Evolutionary conservation across 2,888 invertebrate genomes (phyloP), one percentile per base, ranked within the genome.

Genomic region (Scaptomyza parva): DNA sequence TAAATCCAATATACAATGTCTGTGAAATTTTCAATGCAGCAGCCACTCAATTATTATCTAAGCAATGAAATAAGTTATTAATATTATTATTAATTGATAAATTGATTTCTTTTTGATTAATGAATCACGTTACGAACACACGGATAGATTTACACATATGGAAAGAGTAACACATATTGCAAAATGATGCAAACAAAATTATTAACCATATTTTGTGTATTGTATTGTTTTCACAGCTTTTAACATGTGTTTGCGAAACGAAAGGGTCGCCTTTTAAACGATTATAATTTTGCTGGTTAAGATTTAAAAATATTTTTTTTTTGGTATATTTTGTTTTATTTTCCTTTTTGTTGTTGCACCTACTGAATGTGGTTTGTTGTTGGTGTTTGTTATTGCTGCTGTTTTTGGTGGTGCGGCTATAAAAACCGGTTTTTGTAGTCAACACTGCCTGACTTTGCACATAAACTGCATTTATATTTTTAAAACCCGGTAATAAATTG

Each of bases 401-500:
- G 43, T 2, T 22, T 59, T 60, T 54, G 66, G 33, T 48, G 39
- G 7, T 44, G 64, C n/a, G n/a, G 9, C 48, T 28, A 28, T 48
- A 45, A 37, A 37, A 82, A 88, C 83, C 83, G 88, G 83, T 83
- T 72, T 61, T 44, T 40, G 37, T 63, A 68, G 76, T 70, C 73
- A 52, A 26, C 54, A 57, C 43, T 47, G 55, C 55, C 61, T 64
- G 66, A 66, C 67, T 75, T 76, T 68, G 76, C 75, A 68, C 72
- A 78, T 72, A 81, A 82, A 81, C 78, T 78, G 78, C 70, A 78
- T 78, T 85, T 37, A 87, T 85, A 87, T 85, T 82, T 86, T 76
- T 76, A 78, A 85, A 83, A 85, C 88, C 82, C 88, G 83, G 83
- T 71, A 83, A 83, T 88, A 83, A 87, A 87, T 85, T 88, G 77